Conservation (phyloP, 2,888 invertebrate species). For the Hypsopygia costalis region DNA sequence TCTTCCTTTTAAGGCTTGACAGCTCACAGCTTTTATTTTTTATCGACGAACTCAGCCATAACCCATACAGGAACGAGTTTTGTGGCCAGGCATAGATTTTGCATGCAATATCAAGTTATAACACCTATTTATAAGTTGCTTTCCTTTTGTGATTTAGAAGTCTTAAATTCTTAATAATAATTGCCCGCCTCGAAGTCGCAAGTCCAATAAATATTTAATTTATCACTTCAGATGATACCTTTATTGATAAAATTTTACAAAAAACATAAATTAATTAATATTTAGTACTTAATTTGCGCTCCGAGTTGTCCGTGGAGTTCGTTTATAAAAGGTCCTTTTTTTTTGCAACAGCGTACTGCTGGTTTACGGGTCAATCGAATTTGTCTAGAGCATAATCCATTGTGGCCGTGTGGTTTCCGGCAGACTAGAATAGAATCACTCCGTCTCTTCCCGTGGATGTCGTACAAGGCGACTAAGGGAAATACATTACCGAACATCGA, state of each 20-base stretch:
- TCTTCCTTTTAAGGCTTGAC: conserved; percentile 34
- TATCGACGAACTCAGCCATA: conserved; percentile 33
- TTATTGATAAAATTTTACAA: neutral
- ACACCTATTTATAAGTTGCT: conserved; percentile 32
- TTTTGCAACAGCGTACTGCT: too few species aligned
- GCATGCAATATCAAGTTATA: conserved; percentile 42
- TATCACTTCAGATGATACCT: conserved; percentile 5
- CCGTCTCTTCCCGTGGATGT: too few species aligned
- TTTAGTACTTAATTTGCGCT: too few species aligned
- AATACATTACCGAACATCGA: too few species aligned
- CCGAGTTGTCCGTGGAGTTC: too few species aligned
- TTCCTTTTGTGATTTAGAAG: conserved; percentile 11
- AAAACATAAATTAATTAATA: too few species aligned
- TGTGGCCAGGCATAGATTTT: conserved; percentile 49
- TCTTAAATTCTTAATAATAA: conserved; percentile 1
- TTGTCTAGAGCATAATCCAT: too few species aligned
- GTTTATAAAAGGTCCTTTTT: too few species aligned
- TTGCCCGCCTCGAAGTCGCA: neutral
- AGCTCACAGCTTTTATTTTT: conserved; percentile 35
- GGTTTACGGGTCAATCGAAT: too few species aligned
- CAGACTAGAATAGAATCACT: too few species aligned
- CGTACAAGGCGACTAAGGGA: too few species aligned
- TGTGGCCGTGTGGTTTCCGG: too few species aligned
- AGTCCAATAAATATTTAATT: conserved; percentile 5
- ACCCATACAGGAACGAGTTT: conserved; percentile 29